phyloP scores from a whole-genome alignment of 2,888 invertebrate genomes.

The Cylindroiulus punctatus region DNA sequence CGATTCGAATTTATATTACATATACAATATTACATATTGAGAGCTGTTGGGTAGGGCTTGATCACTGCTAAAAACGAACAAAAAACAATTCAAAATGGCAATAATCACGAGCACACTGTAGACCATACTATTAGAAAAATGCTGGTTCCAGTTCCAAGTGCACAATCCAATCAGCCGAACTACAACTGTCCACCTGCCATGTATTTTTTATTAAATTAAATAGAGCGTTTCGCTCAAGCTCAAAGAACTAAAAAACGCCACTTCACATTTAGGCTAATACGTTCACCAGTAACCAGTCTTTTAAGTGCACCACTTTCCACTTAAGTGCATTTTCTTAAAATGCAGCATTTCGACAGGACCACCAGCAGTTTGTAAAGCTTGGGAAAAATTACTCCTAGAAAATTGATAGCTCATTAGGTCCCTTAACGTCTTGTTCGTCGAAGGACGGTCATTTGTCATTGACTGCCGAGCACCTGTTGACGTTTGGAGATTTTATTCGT shows the following conservation, averaged over 20 bases:
- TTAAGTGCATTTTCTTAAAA: conserved; percentile 9
- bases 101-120: not conserved
- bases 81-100: not conserved
- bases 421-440: conserved; percentile 2
- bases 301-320: conserved; percentile 10
- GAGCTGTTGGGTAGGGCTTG: too few species aligned
- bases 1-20: too few species aligned
- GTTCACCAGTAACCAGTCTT: not conserved
- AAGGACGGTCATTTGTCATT: not conserved
- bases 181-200: not conserved
- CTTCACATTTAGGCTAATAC: not conserved
- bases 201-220: conserved; percentile 7
- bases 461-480: not conserved
- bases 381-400: not conserved
- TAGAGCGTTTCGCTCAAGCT: not conserved
- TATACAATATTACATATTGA: too few species aligned
- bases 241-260: not conserved
- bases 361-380: not conserved
- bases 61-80: too few species aligned
- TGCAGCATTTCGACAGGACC: conserved; percentile 1
- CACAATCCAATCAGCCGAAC: conserved; percentile 7
- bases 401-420: not conserved
- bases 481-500: not conserved
- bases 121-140: not conserved
- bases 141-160: not conserved